A percentile compares a stretch with the other conserved stretches of the same genome.
phyloP scores from a whole-genome alignment of 2,113 vertebrate species.

The Tringa solitaria region DNA sequence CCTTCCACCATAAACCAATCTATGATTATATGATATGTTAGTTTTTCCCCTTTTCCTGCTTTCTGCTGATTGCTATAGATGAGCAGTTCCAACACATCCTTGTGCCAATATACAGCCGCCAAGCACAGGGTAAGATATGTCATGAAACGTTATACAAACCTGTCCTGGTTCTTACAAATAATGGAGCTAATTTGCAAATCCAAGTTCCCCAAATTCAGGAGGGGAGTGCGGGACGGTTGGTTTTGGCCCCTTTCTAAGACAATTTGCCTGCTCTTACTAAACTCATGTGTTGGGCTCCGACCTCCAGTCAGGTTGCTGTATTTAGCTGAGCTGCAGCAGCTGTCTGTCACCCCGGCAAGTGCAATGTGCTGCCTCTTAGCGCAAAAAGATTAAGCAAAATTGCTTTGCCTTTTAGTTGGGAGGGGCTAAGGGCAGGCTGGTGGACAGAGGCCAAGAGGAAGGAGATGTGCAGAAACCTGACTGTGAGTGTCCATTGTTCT shows the following conservation, averaged over 20 bases:
- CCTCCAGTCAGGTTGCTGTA: rapidly evolving
- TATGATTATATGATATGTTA: background rate
- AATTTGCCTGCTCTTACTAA: background rate
- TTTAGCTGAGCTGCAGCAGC: background rate
- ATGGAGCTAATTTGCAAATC: background rate
- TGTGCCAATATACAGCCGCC: background rate
- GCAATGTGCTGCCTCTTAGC: background rate
- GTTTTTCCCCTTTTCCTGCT: background rate
- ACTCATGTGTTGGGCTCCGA: rapidly evolving
- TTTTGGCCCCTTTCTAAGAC: background rate
- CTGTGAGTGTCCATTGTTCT: background rate
- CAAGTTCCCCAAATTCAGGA: background rate
- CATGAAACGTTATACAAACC: background rate
- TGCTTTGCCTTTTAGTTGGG: background rate
- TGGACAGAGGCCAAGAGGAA: background rate
- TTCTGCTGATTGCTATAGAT: background rate
- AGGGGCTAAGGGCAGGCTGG: background rate
- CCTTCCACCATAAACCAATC: background rate
- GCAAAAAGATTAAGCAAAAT: background rate
- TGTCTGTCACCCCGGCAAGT: rapidly evolving
- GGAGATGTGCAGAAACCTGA: background rate
- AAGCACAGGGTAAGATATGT: background rate
- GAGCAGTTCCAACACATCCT: background rate
- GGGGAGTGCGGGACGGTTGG: rapidly evolving
- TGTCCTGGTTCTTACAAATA: background rate